Evolutionary conservation across 2,888 invertebrate genomes (phyloP).

Genomic region (Conomelus anceps): DNA sequence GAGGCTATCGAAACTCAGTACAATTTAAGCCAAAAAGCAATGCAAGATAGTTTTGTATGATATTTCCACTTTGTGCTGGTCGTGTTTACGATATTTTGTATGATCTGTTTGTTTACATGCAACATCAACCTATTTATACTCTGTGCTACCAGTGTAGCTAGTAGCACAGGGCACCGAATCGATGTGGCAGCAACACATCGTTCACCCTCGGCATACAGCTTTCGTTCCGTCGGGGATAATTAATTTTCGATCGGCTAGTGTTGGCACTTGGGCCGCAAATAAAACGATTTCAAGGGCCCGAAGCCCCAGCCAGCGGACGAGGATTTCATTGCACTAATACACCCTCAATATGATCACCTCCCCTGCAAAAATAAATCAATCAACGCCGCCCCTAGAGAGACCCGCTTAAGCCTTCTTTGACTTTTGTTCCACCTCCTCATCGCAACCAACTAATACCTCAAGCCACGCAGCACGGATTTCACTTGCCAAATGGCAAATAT

Average conservation of each 20-base stretch:
- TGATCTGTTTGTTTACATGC: not conserved
- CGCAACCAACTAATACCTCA: not conserved
- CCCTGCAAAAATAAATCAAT: slow-evolving; percentile 25
- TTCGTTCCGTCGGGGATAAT: slow-evolving; percentile 37
- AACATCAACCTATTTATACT: not conserved
- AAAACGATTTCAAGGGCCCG: slow-evolving; percentile 5
- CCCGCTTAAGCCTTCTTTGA: slow-evolving; percentile 25
- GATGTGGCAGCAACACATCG: not conserved
- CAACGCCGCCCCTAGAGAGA: slow-evolving; percentile 17
- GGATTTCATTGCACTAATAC: slow-evolving; percentile 21
- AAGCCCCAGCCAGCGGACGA: not conserved
- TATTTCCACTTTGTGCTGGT: too few species aligned
- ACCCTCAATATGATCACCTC: slow-evolving; percentile 17
- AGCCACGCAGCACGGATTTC: not conserved
- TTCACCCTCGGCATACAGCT: not conserved
- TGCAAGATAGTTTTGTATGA: too few species aligned
- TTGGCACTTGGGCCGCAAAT: slow-evolving; percentile 32
- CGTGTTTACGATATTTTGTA: too few species aligned
- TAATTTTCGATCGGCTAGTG: slow-evolving; percentile 40
- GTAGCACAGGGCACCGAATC: not conserved
- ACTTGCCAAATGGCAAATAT: slow-evolving; percentile 4
- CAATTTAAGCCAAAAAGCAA: too few species aligned
- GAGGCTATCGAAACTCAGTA: too few species aligned
- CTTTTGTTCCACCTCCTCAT: slow-evolving; percentile 24
- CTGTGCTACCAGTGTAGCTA: not conserved